These are phyloP conservation scores for Ashinkailepas kermadecensis DNA, from an alignment of 2,888 invertebrate genomes.

Conservation along the genomic window DNA sequence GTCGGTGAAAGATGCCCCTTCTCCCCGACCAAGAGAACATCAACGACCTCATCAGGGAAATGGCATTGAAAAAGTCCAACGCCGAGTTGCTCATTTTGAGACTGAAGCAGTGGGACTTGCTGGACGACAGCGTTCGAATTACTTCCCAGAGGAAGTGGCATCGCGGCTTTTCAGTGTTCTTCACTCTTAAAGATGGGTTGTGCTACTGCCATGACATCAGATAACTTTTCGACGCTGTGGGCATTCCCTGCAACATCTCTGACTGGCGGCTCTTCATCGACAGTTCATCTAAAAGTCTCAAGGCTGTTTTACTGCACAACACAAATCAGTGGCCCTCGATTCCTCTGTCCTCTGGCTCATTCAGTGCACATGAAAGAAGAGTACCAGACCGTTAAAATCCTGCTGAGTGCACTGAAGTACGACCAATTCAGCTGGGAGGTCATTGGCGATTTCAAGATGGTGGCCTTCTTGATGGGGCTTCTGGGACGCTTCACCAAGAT, in stretches of 20 bases:
- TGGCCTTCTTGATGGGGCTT: slow-evolving; percentile 34
- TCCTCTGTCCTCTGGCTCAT: slow-evolving; percentile 36
- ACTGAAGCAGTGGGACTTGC: not conserved
- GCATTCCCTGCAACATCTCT: not conserved
- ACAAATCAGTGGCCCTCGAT: too few relatives aligned
- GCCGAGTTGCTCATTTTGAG: not conserved
- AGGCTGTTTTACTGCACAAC: too few relatives aligned
- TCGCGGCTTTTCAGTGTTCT: not conserved
- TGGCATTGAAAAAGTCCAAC: not conserved
- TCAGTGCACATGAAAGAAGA: slow-evolving; percentile 37
- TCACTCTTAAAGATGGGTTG: not conserved
- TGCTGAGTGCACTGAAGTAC: slow-evolving; percentile 36
- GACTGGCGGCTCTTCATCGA: slow-evolving; percentile 6
- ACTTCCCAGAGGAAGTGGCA: not conserved
- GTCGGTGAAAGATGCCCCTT: too few relatives aligned
- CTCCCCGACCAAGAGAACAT: too few relatives aligned
- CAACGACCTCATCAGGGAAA: too few relatives aligned
- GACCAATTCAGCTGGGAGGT: slow-evolving; percentile 35
- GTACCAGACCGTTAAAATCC: slow-evolving; percentile 37
- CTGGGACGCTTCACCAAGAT: slow-evolving; percentile 33
- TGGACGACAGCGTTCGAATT: not conserved
- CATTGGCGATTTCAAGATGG: slow-evolving; percentile 38
- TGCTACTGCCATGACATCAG: not conserved
- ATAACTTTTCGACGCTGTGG: not conserved
- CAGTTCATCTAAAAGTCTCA: slow-evolving; percentile 30